Evolutionary conservation across 2,797 vertebrate species (phyloP).

Genomic region (Pantherophis vulpinus): DNA sequence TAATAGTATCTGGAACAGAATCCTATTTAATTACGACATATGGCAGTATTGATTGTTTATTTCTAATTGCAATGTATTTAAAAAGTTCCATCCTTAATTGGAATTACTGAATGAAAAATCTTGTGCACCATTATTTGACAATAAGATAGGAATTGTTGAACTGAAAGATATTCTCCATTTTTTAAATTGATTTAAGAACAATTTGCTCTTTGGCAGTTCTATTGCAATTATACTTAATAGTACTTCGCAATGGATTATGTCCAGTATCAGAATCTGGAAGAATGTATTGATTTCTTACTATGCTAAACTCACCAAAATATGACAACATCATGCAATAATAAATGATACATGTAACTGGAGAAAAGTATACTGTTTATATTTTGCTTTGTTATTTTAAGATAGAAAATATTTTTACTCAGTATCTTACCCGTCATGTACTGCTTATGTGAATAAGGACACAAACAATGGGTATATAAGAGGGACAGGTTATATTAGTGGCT

Average conservation of each 20-base stretch:
- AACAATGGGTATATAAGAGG: neutral
- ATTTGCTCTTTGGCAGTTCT: neutral
- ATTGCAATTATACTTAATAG: neutral
- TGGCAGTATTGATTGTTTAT: neutral
- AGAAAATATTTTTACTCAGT: slow-evolving; percentile 48
- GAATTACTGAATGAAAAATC: neutral
- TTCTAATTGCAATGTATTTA: neutral
- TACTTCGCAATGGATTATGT: neutral
- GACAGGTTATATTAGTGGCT: neutral
- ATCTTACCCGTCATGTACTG: slow-evolving; percentile 12
- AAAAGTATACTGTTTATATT: slow-evolving; percentile 48
- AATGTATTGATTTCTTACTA: neutral
- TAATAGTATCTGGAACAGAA: neutral
- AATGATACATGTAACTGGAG: slow-evolving; percentile 41
- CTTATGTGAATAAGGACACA: neutral
- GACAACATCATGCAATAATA: neutral
- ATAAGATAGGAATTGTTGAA: neutral
- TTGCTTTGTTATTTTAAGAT: slow-evolving; percentile 62
- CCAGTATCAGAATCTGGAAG: neutral
- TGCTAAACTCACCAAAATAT: neutral
- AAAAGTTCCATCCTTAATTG: neutral
- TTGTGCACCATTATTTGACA: neutral
- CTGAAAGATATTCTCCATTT: neutral
- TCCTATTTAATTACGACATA: neutral
- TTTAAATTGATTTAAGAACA: neutral